phyloP scores from a whole-genome alignment of 2,888 invertebrate species.

The Cyaniris semiargus region DNA sequence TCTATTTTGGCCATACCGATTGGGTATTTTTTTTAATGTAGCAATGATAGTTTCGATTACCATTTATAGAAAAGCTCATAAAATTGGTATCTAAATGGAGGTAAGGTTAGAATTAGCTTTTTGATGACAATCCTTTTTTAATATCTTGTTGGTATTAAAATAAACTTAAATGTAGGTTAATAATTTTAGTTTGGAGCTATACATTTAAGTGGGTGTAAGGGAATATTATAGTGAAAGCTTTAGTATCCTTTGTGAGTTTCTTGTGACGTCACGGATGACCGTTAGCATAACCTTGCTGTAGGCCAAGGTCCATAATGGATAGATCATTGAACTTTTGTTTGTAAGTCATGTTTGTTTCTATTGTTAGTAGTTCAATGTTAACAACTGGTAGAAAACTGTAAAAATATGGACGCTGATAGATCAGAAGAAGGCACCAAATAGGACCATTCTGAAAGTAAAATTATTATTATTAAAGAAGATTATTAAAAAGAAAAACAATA shows the following conservation, averaged over 20 bases:
- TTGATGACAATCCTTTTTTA: background rate
- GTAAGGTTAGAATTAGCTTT: background rate
- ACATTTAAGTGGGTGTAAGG: background rate
- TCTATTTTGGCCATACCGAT: background rate
- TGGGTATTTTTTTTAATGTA: background rate
- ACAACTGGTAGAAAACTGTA: background rate
- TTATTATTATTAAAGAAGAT: no score
- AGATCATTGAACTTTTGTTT: background rate
- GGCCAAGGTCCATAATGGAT: conserved; percentile 26
- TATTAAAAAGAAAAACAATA: no score
- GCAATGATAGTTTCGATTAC: background rate
- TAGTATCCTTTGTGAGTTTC: background rate
- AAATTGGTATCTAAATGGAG: background rate
- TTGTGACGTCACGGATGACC: conserved; percentile 17
- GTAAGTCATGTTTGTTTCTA: background rate
- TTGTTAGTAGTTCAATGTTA: background rate
- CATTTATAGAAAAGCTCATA: background rate
- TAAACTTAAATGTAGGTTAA: background rate
- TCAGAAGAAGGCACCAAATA: no score
- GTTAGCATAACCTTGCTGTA: conserved; percentile 20
- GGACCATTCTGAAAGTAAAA: no score
- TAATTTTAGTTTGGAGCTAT: no score
- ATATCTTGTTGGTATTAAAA: background rate
- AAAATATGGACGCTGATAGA: background rate
- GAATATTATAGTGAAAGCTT: background rate